Evolutionary conservation across 2,888 invertebrate species (phyloP).

Genomic region (Cheilosia pagana): DNA sequence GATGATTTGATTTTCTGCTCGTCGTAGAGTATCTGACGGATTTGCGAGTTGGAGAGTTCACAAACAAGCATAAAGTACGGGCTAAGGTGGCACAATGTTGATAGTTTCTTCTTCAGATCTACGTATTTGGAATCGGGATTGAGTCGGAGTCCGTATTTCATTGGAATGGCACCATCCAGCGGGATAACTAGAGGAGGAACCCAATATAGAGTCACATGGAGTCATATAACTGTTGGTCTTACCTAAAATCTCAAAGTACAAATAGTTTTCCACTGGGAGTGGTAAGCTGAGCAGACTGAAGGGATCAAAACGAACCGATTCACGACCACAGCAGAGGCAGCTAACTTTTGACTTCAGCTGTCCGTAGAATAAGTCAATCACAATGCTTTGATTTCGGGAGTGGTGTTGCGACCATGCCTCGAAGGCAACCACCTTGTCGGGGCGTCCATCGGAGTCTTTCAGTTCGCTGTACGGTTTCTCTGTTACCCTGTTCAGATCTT

Average conservation of each 20-base stretch:
- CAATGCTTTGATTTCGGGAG: slow-evolving; percentile 92
- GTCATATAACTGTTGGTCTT: neutral
- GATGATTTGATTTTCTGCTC: slow-evolving; percentile 84
- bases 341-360: slow-evolving; percentile 94
- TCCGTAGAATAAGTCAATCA: slow-evolving; percentile 96
- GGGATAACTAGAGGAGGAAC: slow-evolving; percentile 86
- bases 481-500: slow-evolving; percentile 93
- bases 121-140: slow-evolving; percentile 92
- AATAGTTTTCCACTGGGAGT: slow-evolving; percentile 94
- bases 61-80: slow-evolving; percentile 88
- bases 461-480: slow-evolving; percentile 89
- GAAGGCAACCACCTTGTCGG: slow-evolving; percentile 88
- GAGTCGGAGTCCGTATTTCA: slow-evolving; percentile 92
- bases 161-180: slow-evolving; percentile 92
- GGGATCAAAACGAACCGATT: slow-evolving; percentile 95
- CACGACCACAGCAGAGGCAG: slow-evolving; percentile 92
- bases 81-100: slow-evolving; percentile 86
- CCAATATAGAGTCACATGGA: neutral
- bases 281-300: slow-evolving; percentile 96
- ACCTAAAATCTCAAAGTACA: slow-evolving; percentile 91
- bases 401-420: slow-evolving; percentile 94
- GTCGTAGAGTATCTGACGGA: slow-evolving; percentile 86
- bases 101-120: slow-evolving; percentile 90
- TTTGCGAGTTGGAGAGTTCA: slow-evolving; percentile 88
- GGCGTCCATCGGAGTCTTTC: slow-evolving; percentile 90